Base-by-base conservation (phyloP, 2,888 invertebrate species). In the Lasius fuliginosus region DNA sequence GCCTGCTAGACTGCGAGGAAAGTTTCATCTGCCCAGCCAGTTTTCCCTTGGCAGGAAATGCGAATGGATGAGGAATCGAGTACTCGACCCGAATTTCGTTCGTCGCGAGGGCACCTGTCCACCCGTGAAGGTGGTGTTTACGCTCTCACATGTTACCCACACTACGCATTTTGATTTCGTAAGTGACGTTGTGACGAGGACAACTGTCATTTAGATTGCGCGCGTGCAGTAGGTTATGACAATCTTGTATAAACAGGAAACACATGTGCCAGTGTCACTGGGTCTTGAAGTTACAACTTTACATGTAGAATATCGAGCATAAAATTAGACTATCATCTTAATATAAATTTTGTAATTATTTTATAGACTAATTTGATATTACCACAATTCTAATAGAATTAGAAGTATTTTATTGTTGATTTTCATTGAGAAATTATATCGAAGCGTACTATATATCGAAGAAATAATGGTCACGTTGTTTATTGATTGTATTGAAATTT, bases 31-130 rank as follows among this genome's bases (percentile, higher is more conserved):
- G 75, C 33, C 36, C 53, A 77, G 58, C 82, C 60, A 82, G 85
- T 86, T 86, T 86, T 85, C 82, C 86, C 69, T 83, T 60, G 82
- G 62, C 56, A 46, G 75, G 53, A 79, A 73, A 84, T 33, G 62
- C 87, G 73, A 65, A 82, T 60, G 75, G 46, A 73, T 56, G 77
- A 86, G 53, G 86, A 84, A 86, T 84, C 84, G 77, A 76, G 83
- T 64, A 77, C 82, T 87, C 86, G 89, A 88, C 86, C 89, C 85
- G 79, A 90, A 87, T 90, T 88, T 90, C 65, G 65, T 69, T 42
- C 46, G 36, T 84, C 83, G 75, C 76, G 82, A 84, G 82, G 89
- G 81, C 85, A 74, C 84, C 82, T 85, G 83, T 83, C 71, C 68
- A 68, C 62, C 33, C 40, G 30, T 58, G 60, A 69, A 64, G 71